Percentiles rank a stretch among this genome's conserved stretches.
phyloP scores from a whole-genome alignment of 2,888 invertebrate species.

The Schizaphis graminum region DNA sequence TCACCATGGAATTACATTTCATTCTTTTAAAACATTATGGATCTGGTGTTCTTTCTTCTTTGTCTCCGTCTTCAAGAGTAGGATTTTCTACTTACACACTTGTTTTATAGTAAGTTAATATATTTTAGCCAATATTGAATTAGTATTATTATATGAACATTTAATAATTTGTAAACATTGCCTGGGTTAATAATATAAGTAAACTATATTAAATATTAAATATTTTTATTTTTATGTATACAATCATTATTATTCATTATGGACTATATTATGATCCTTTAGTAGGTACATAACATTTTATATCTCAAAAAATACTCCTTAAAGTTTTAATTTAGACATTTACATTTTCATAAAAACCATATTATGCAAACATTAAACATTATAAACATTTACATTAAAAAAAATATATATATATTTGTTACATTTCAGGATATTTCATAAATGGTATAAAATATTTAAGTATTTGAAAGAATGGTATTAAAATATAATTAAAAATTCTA shows the following conservation, averaged over 20 bases:
- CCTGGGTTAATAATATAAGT: no score
- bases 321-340: not conserved
- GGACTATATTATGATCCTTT: no score
- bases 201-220: no score
- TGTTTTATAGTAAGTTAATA: not conserved
- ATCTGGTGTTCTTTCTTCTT: not conserved
- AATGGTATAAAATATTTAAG: not conserved
- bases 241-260: no score
- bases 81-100: not conserved
- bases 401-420: not conserved
- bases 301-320: no score
- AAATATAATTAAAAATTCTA: not conserved
- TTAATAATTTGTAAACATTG: no score
- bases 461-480: not conserved
- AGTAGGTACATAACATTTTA: no score
- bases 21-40: not conserved
- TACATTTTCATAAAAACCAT: not conserved
- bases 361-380: no score
- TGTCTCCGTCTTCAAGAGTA: not conserved
- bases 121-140: no score
- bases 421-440: not conserved
- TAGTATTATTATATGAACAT: no score
- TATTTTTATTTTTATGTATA: no score
- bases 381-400: no score
- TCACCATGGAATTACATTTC: not conserved